Conservation (phyloP, 1,140 invertebrate genomes). For the Ganaspis sp. region DNA sequence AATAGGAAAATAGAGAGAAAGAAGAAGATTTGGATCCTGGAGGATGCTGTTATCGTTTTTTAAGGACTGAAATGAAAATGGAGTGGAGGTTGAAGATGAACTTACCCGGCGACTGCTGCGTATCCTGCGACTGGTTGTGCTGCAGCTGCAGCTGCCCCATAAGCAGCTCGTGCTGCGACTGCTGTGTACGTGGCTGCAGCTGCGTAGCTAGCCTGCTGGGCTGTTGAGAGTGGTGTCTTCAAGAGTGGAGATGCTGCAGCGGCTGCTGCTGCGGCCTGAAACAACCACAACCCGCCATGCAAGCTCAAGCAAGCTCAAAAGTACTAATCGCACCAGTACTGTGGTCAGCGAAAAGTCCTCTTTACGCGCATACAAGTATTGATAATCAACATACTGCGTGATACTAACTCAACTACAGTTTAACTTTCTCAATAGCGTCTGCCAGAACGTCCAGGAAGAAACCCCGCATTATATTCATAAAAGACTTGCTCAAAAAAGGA, state of each 20-base stretch:
- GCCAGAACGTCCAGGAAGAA: conserved; percentile 43
- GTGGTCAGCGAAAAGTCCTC: conserved; percentile 52
- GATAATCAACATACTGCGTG: conserved; percentile 49
- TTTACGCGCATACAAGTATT: conserved; percentile 53
- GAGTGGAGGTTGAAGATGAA: conserved; percentile 35
- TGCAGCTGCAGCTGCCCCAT: conserved; percentile 82
- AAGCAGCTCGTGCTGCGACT: conserved; percentile 84
- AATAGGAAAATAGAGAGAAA: background rate
- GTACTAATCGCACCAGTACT: conserved; percentile 62
- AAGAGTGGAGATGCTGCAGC: conserved; percentile 83
- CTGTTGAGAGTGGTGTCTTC: conserved; percentile 83
- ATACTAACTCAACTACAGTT: conserved; percentile 45
- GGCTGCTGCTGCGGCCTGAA: conserved; percentile 80
- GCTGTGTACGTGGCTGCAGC: conserved; percentile 89
- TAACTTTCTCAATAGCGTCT: conserved; percentile 48
- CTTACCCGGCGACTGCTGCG: conserved; percentile 84
- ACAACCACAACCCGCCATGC: conserved; percentile 78
- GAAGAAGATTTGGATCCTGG: background rate
- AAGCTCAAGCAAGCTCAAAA: conserved; percentile 74
- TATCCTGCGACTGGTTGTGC: conserved; percentile 81
- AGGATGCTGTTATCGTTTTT: background rate
- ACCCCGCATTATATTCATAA: conserved; percentile 6
- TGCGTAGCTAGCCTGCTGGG: conserved; percentile 86
- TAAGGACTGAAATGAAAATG: conserved; percentile 7
- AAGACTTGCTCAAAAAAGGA: background rate